A percentile compares a stretch with the other conserved stretches of the same genome.
Conservation (phyloP, 1,140 invertebrate genomes). For the Sipha flava region DNA sequence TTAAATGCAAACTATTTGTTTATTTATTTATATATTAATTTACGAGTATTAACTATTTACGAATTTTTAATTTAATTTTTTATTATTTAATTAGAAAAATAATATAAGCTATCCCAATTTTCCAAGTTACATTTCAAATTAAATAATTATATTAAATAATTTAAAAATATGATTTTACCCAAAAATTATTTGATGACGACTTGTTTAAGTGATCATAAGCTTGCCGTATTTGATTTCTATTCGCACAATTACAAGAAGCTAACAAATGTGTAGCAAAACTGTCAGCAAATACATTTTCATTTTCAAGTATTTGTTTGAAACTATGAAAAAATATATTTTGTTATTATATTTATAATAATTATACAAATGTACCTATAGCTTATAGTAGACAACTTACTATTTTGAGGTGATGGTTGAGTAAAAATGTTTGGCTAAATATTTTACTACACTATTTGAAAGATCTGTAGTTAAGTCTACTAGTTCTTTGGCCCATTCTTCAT, state of each 20-base stretch:
- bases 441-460: conserved; percentile 56
- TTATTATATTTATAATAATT: neutral
- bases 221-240: conserved; percentile 28
- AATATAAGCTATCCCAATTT: too few relatives aligned
- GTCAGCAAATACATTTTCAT: conserved; percentile 14
- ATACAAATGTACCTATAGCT: neutral
- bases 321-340: neutral
- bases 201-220: conserved; percentile 21
- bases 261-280: conserved; percentile 27
- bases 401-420: conserved; percentile 54
- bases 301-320: conserved; percentile 27
- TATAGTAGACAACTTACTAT: conserved; percentile 37
- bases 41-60: too few relatives aligned
- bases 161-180: neutral
- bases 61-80: too few relatives aligned
- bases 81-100: too few relatives aligned
- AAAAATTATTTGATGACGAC: conserved; percentile 26
- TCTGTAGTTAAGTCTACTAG: conserved; percentile 57
- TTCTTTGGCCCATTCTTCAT: conserved; percentile 62
- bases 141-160: neutral
- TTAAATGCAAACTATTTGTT: too few relatives aligned
- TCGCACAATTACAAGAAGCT: conserved; percentile 22
- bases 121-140: too few relatives aligned
- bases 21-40: too few relatives aligned
- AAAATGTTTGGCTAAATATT: conserved; percentile 58